Percentiles rank a stretch among this genome's conserved stretches.
Conservation (phyloP, 2,797 vertebrate genomes). For the Sternotherus odoratus region DNA sequence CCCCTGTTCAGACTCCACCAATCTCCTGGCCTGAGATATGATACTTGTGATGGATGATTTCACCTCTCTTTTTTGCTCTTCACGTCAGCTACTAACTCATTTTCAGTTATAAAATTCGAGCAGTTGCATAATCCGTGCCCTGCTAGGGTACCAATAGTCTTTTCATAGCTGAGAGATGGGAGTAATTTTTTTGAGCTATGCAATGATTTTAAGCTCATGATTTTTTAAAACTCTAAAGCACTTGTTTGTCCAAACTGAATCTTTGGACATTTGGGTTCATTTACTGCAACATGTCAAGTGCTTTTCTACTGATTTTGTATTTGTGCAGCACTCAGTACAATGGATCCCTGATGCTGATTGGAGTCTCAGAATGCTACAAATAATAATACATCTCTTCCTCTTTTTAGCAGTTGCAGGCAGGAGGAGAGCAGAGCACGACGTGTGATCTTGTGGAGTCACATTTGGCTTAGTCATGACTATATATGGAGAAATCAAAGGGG, state of each 20-base stretch:
- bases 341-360: neutral
- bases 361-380: neutral
- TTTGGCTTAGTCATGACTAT: neutral
- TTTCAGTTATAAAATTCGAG: neutral
- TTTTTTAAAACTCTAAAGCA: neutral
- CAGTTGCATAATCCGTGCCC: neutral
- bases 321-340: neutral
- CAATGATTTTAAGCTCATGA: neutral
- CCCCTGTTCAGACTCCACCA: neutral
- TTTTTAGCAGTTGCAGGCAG: neutral
- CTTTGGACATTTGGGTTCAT: neutral
- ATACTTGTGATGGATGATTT: neutral
- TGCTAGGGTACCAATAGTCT: neutral
- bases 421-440: neutral
- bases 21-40: neutral
- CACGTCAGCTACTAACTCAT: neutral
- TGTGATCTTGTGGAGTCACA: neutral
- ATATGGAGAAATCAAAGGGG: neutral
- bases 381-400: neutral
- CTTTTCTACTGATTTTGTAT: neutral
- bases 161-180: neutral
- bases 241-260: neutral
- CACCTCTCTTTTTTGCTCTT: neutral
- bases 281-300: neutral
- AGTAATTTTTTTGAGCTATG: neutral